Base-by-base conservation (phyloP, 2,797 vertebrate species). In the Lepus townsendii region DNA sequence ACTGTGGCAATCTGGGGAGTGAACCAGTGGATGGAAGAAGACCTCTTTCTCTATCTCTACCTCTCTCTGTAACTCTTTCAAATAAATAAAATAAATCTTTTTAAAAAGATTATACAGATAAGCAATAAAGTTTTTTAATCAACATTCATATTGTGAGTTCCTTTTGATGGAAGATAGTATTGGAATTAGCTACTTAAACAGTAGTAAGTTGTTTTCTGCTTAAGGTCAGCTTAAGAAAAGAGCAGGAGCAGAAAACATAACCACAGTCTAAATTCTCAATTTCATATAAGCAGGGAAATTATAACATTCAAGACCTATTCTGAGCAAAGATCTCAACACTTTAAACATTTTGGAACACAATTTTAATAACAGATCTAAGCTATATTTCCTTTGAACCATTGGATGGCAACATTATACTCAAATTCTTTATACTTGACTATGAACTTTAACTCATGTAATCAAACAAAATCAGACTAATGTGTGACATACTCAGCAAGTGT, bases 361-460 rank as follows among this genome's bases (percentile, higher is more conserved):
- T 93, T 94, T 91, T 96, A 96, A 91, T 83, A 92, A 95, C 38
- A 95, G 5, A 96, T 85, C 63, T 80, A 91, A 94, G 79, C 50
- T 92, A 82, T 10, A 92, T 93, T 95, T 97, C 17, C 17, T 95
- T 95, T 95, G 79, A 96, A 94, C 71, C 94, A 73, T 42, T 89
- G 66, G 22, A 91, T 93, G 71, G 32, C 73, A 96, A 91, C 38
- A 95, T 85, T 91, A 72, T 24, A 82, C 16, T 13, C 80, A 66
- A 75, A 83, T 92, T 92, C 78, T 92, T 95, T 90, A 38, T 75
- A 87, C 62, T 93, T 95, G 92, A 93, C 38, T 83, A 92, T 92
- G 90, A 95, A 92, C 16, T 82, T 77, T 65, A 82, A 68, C n/a
- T 95, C 72, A 91, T 88, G 69, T 94, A 96, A 96, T 97, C 96